Evolutionary conservation across 2,797 vertebrate genomes (phyloP).

Genomic region (Urophycis tenuis): DNA sequence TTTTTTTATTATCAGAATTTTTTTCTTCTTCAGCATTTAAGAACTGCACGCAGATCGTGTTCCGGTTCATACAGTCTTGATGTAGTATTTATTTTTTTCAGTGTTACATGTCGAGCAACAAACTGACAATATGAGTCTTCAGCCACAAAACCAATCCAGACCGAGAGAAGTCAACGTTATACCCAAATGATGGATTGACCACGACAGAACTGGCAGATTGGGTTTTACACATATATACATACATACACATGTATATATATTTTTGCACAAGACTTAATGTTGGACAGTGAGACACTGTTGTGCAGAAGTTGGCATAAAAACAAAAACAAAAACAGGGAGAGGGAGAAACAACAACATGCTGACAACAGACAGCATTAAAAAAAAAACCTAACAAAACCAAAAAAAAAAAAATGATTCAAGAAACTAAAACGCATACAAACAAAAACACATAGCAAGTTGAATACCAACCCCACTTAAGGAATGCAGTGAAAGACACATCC

Average conservation of each 20-base stretch:
- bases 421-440: slow-evolving; percentile 61
- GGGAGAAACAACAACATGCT: slow-evolving; percentile 82
- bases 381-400: no score
- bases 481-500: slow-evolving; percentile 78
- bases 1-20: slow-evolving; percentile 48
- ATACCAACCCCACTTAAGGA: slow-evolving; percentile 84
- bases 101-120: slow-evolving; percentile 96
- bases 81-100: slow-evolving; percentile 98
- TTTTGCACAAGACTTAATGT: slow-evolving; percentile 84
- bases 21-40: slow-evolving; percentile 68
- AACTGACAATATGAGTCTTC: slow-evolving; percentile 85
- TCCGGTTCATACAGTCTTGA: slow-evolving; percentile 83
- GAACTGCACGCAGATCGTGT: slow-evolving; percentile 80
- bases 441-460: slow-evolving; percentile 73
- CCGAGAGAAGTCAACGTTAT: slow-evolving; percentile 74
- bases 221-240: slow-evolving; percentile 79
- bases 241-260: slow-evolving; percentile 70
- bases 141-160: slow-evolving; percentile 91
- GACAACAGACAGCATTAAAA: slow-evolving; percentile 74
- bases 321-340: slow-evolving; percentile 53
- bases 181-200: slow-evolving; percentile 80
- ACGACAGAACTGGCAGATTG: slow-evolving; percentile 82
- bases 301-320: slow-evolving; percentile 79
- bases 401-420: slow-evolving; percentile 54
- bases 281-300: slow-evolving; percentile 84